Evolutionary conservation across 1,140 invertebrate genomes (phyloP).

Genomic region (Oreohelix idahoensis): DNA sequence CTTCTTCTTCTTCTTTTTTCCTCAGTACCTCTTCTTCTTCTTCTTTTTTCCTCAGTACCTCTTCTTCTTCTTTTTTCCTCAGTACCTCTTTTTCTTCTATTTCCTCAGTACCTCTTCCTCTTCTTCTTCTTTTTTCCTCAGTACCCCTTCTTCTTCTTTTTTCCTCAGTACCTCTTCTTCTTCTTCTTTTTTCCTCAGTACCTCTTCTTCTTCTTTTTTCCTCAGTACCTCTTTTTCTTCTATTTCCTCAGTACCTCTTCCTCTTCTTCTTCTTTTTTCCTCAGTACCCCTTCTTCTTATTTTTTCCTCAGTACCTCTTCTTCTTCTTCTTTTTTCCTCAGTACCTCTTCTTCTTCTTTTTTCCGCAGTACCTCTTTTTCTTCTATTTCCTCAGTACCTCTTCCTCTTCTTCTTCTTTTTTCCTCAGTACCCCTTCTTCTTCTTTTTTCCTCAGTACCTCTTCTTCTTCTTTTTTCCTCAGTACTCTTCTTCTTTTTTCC

Average conservation of each 20-base stretch:
- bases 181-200: neutral
- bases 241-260: too few species aligned
- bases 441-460: slow-evolving; percentile 1
- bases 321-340: neutral
- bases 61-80: neutral
- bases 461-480: slow-evolving; percentile 3
- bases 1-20: too few species aligned
- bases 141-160: neutral
- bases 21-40: too few species aligned
- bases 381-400: neutral
- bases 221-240: neutral
- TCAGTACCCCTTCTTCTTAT: neutral
- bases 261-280: neutral
- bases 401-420: slow-evolving; percentile 1
- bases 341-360: neutral
- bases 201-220: neutral
- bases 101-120: neutral
- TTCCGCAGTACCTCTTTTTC: neutral
- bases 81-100: neutral
- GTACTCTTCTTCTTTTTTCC: neutral
- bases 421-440: neutral
- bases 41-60: too few species aligned
- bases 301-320: neutral
- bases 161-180: neutral
- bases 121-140: neutral